Conservation (phyloP, 2,113 vertebrate species). For the Charadrius vociferus region DNA sequence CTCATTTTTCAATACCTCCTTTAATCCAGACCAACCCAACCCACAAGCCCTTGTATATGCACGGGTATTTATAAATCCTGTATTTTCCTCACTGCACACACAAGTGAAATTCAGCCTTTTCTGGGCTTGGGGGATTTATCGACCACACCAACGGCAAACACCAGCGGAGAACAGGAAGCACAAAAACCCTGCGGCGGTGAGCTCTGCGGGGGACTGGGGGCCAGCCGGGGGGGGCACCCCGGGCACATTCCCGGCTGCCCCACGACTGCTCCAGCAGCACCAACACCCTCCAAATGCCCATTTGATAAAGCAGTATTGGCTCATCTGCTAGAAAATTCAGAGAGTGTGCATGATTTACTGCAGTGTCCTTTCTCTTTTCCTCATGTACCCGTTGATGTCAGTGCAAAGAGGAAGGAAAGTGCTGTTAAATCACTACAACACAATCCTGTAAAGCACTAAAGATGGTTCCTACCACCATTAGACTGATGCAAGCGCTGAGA, state of each 20-base stretch:
- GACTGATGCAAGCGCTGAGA: not conserved
- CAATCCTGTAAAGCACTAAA: not conserved
- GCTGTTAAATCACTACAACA: not conserved
- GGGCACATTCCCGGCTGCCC: not conserved
- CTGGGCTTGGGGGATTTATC: slow-evolving; percentile 21
- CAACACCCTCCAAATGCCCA: not conserved
- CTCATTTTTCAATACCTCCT: slow-evolving; percentile 68
- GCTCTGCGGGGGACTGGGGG: not conserved
- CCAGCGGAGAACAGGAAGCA: not conserved
- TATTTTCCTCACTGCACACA: slow-evolving; percentile 42
- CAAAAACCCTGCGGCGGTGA: accelerated
- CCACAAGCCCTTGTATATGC: slow-evolving; percentile 41
- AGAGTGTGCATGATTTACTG: not conserved
- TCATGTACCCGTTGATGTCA: accelerated
- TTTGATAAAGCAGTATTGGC: not conserved
- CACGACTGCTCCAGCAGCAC: not conserved
- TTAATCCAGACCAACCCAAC: slow-evolving; percentile 62
- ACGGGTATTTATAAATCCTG: slow-evolving; percentile 63
- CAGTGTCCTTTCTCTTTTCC: not conserved
- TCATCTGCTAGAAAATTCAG: not conserved
- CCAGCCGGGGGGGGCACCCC: not conserved
- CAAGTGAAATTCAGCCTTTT: slow-evolving; percentile 63
- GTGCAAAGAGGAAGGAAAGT: not conserved
- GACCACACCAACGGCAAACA: slow-evolving; percentile 41
- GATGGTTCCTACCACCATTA: not conserved